Conservation (phyloP, 2,113 vertebrate species). For the Danionella cerebrum region DNA sequence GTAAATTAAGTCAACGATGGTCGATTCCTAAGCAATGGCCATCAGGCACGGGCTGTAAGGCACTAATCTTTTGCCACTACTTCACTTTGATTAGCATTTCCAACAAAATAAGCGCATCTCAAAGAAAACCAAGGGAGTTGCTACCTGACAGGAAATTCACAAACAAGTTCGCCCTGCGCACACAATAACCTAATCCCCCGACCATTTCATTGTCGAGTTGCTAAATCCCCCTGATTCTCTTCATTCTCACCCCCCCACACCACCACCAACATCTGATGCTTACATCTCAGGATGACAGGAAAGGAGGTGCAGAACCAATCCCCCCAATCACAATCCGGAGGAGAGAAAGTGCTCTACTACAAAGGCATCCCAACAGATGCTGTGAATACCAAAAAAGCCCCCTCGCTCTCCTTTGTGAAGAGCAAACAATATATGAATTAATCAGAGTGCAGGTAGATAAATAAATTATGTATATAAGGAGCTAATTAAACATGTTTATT, state of each 20-base stretch:
- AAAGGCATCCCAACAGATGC: conserved; percentile 67
- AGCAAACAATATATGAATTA: conserved; percentile 66
- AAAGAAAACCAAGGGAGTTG: conserved; percentile 65
- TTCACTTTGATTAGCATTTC: conserved; percentile 62
- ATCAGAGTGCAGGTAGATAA: conserved; percentile 67
- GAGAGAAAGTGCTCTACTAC: conserved; percentile 50
- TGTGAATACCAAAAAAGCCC: conserved; percentile 62
- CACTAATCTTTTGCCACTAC: conserved; percentile 50
- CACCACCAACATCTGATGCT: conserved; percentile 24
- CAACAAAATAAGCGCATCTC: conserved; percentile 67
- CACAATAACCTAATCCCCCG: conserved; percentile 65
- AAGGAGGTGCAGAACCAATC: conserved; percentile 42
- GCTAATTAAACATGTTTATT: conserved; percentile 96
- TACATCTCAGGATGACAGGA: conserved; percentile 51
- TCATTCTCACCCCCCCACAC: conserved; percentile 17
- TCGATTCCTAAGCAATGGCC: conserved; percentile 53
- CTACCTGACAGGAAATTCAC: conserved; percentile 66
- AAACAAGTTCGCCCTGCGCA: conserved; percentile 63
- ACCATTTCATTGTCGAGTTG: conserved; percentile 52
- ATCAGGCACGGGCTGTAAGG: conserved; percentile 51
- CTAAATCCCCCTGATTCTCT: conserved; percentile 52
- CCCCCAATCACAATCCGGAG: conserved; percentile 31
- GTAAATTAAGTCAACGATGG: conserved; percentile 33
- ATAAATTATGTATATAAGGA: conserved; percentile 74
- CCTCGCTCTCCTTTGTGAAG: conserved; percentile 28